Evolutionary conservation across 1,140 invertebrate species (phyloP).

Genomic region (Drosophila novamexicana): DNA sequence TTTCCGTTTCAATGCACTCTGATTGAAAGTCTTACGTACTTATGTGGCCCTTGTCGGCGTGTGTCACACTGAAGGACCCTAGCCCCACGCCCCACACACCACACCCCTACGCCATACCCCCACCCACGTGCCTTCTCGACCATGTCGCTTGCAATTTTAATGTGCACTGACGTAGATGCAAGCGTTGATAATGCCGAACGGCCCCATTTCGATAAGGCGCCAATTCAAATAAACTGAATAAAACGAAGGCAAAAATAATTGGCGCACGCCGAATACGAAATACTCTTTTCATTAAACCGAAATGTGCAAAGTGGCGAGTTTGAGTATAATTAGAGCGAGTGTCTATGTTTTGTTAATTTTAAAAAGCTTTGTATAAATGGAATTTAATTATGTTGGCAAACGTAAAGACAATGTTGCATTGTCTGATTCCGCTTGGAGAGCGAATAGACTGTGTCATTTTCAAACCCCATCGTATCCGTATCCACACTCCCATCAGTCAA

Average conservation of each 20-base stretch:
- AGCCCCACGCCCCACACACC: not conserved
- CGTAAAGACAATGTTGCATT: slow-evolving; percentile 3
- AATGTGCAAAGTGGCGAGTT: not conserved
- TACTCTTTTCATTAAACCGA: slow-evolving; percentile 2
- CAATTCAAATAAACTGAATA: slow-evolving; percentile 54
- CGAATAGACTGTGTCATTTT: slow-evolving; percentile 58
- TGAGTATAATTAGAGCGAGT: too few species aligned
- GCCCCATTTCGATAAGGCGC: slow-evolving; percentile 58
- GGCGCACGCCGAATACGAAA: slow-evolving; percentile 3
- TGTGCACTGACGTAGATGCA: slow-evolving; percentile 74
- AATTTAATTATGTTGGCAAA: not conserved
- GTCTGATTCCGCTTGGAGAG: slow-evolving; percentile 14
- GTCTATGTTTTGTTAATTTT: too few species aligned
- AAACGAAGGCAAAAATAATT: slow-evolving; percentile 13
- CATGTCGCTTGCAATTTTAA: slow-evolving; percentile 72
- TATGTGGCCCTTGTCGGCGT: slow-evolving; percentile 40
- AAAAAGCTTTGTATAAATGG: not conserved
- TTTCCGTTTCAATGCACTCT: slow-evolving; percentile 78
- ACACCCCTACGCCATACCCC: not conserved
- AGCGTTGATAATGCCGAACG: slow-evolving; percentile 61
- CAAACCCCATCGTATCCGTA: slow-evolving; percentile 6
- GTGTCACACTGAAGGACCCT: slow-evolving; percentile 53
- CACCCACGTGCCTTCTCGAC: slow-evolving; percentile 25
- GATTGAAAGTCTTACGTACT: slow-evolving; percentile 80
- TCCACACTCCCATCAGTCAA: slow-evolving; percentile 25